Conservation (phyloP, 2,888 invertebrate genomes). For the Lamellibrachia satsuma region DNA sequence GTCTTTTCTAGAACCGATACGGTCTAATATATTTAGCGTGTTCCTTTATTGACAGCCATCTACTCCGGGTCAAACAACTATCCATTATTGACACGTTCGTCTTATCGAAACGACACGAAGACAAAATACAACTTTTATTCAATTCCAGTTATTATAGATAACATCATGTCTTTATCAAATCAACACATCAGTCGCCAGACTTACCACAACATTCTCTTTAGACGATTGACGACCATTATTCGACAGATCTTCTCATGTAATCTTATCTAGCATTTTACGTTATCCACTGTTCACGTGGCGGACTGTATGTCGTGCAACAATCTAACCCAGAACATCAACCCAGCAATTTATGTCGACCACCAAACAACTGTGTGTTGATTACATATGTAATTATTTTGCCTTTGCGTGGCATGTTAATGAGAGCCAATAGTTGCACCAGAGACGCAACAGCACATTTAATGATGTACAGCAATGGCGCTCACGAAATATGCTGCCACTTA, state of each 20-base stretch:
- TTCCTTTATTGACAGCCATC: neutral
- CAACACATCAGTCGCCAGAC: neutral
- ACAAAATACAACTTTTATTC: neutral
- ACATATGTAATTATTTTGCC: slow-evolving; percentile 8
- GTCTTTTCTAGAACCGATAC: too few species aligned
- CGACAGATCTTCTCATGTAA: too few species aligned
- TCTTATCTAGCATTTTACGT: neutral
- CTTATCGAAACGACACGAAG: neutral
- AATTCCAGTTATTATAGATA: neutral
- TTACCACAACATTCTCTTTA: neutral
- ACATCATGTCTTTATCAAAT: neutral
- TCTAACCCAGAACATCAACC: neutral
- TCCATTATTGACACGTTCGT: neutral
- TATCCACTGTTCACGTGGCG: neutral
- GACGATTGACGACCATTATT: too few species aligned
- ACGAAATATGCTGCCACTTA: neutral
- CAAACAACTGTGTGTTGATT: neutral
- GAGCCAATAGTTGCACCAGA: neutral
- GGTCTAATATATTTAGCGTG: too few species aligned
- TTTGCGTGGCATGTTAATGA: neutral
- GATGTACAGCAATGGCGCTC: neutral
- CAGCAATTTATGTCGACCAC: neutral
- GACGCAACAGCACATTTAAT: neutral
- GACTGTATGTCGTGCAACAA: neutral
- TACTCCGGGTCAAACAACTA: neutral